Evolutionary conservation across 2,888 invertebrate genomes (phyloP), one percentile per base, ranked within the genome.

Genomic region (Tinea pellionella): DNA sequence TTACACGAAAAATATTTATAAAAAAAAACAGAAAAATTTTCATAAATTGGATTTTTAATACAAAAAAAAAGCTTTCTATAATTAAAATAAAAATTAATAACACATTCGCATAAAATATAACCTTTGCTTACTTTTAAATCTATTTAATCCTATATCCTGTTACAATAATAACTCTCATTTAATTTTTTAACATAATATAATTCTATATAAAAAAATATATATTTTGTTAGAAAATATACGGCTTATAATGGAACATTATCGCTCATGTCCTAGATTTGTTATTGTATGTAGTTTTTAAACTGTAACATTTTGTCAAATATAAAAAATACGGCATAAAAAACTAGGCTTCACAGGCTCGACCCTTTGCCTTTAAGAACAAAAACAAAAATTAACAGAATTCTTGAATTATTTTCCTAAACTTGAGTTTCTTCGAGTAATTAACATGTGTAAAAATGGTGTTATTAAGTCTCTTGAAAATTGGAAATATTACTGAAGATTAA

Each of bases 201-300:
- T 37, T 13, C 41, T 41, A 41, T 13, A 15, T 47, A 47, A 47
- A 47, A 47, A 41, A 4, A 41, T 41, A n/a, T 42, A 13, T 47
- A 47, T 16, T 47, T 37, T 47, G 13, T 47, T 47, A 37, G 37
- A 37, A 12, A 47, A 47, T 15, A n/a, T n/a, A 16, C 15, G 47
- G 47, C 47, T 47, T 47, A 47, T 16, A 16, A 16, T n/a, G 79
- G 76, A 77, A 81, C 78, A 80, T 77, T 70, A 74, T 77, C 74
- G 81, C 81, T 78, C 75, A 74, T 65, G 24, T 59, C 69, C 76
- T 82, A 83, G 82, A 19, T 47, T 47, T 69, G 76, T 81, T 78
- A 75, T 72, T 71, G 73, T 78, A 77, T 71, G 74, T 80, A 81
- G 74, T 73, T 75, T 77, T 75, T 77, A 73, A 63, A 74, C 75